Percentiles rank a stretch among this genome's conserved stretches.
Conservation (phyloP, 2,113 vertebrate species). For the Monopterus albus region DNA sequence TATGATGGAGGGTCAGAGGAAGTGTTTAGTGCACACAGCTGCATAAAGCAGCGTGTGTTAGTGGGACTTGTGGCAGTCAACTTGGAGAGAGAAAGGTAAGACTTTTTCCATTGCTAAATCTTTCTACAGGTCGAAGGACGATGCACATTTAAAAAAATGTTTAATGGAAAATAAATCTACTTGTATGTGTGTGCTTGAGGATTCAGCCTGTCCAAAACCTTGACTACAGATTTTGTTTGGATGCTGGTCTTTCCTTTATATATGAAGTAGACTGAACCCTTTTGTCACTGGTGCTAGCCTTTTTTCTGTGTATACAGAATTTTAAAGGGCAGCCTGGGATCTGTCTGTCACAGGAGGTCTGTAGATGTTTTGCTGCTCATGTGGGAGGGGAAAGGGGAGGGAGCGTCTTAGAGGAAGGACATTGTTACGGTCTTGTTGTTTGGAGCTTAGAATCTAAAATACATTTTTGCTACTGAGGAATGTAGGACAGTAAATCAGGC, state of each 20-base stretch:
- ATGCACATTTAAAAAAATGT: too few species aligned
- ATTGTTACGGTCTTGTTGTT: slow-evolving; percentile 3
- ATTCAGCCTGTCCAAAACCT: not conserved
- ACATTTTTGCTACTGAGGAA: not conserved
- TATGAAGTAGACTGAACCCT: not conserved
- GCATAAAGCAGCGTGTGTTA: not conserved
- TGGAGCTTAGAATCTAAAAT: slow-evolving; percentile 1
- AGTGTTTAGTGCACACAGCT: slow-evolving; percentile 12
- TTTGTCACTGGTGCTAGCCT: not conserved
- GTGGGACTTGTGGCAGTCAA: not conserved
- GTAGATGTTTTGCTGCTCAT: slow-evolving; percentile 29
- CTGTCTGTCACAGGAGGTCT: slow-evolving; percentile 35
- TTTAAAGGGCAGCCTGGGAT: slow-evolving; percentile 26
- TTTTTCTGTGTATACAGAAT: slow-evolving; percentile 21
- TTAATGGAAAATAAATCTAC: not conserved
- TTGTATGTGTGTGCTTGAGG: not conserved
- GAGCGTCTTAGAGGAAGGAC: slow-evolving; percentile 41
- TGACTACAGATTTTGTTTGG: not conserved
- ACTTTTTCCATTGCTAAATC: not conserved
- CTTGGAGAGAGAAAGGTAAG: slow-evolving; percentile 61
- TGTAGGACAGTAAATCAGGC: not conserved
- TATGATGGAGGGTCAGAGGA: slow-evolving; percentile 20
- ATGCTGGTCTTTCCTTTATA: not conserved
- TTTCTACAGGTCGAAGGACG: too few species aligned
- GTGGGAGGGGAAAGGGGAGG: slow-evolving; percentile 58